Evolutionary conservation across 1,140 invertebrate genomes (phyloP), one percentile per base, ranked within the genome.

Genomic region (Cydia splendana): DNA sequence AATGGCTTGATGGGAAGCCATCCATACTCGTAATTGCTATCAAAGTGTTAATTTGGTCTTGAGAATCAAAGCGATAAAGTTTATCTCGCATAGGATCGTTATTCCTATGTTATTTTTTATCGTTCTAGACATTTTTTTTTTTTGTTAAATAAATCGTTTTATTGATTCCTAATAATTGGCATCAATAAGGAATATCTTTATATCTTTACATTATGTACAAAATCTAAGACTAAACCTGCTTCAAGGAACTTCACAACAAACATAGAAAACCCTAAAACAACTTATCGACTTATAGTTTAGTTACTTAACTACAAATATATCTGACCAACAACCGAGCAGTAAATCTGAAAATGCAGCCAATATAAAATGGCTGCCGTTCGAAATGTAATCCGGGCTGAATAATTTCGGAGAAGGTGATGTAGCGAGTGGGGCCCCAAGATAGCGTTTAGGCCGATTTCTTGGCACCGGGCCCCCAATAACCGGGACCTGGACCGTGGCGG

Each of bases 401-500:
- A 69, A 69, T 76, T 69, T 65, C 42, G 48, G 24, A 12, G 71
- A 53, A 76, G 76, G 76, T 76, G 76, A 76, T 76, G 69, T 69
- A 53, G 45, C 67, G 76, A 76, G 67, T 76, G 76, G 48, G 65
- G 67, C 42, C 65, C 65, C 42, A 12, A 73, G 76, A 76, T 76
- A 76, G 48, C 76, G 67, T 69, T 76, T 76, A 76, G 76, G 76
- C 76, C 76, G 76, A 38, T 76, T 76, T 76, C 76, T 76, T 76
- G 76, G 76, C 76, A 76, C 53, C 20, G 24, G 45, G 65, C 67
- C 76, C 65, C 67, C 67, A 71, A 71, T 71, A 71, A 71, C 67
- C 34, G 34, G 67, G 7, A 38, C 67, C 34, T 71, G 67, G 67
- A 38, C 67, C 65, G 15, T 13, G 30, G 28, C 2, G 67, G 2